Evolutionary conservation across 2,888 invertebrate genomes (phyloP).

Genomic region (Caenorhabditis virilis): DNA sequence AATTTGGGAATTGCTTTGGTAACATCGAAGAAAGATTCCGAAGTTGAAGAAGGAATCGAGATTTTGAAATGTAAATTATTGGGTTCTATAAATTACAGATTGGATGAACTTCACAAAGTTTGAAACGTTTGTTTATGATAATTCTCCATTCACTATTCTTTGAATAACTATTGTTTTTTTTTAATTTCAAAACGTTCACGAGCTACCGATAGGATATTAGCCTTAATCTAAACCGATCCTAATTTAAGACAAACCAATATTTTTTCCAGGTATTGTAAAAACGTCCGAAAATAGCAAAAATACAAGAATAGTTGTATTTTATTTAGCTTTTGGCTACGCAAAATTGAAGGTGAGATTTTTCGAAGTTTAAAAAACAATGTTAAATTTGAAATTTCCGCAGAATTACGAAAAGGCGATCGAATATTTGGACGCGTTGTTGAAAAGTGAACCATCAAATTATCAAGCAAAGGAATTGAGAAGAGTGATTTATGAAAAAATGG

Average conservation of each 20-base stretch:
- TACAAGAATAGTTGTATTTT: background rate
- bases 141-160: too few relatives aligned
- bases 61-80: conserved; percentile 17
- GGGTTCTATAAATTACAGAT: background rate
- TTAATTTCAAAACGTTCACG: too few relatives aligned
- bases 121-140: too few relatives aligned
- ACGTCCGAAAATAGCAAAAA: background rate
- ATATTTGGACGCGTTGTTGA: background rate
- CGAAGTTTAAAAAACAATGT: background rate
- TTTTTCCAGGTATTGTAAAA: background rate
- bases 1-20: conserved; percentile 8
- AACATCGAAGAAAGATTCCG: conserved; percentile 10
- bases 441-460: background rate
- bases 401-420: conserved; percentile 16
- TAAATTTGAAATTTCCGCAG: too few relatives aligned
- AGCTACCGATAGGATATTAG: too few relatives aligned
- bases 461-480: background rate
- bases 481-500: background rate
- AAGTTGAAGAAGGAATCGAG: conserved; percentile 14
- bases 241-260: too few relatives aligned
- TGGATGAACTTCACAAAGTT: too few relatives aligned
- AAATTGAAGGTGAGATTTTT: background rate
- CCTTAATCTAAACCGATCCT: background rate
- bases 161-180: too few relatives aligned
- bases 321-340: conserved; percentile 1